Evolutionary conservation across 2,888 invertebrate species (phyloP).

Genomic region (Heteropelma amictum): DNA sequence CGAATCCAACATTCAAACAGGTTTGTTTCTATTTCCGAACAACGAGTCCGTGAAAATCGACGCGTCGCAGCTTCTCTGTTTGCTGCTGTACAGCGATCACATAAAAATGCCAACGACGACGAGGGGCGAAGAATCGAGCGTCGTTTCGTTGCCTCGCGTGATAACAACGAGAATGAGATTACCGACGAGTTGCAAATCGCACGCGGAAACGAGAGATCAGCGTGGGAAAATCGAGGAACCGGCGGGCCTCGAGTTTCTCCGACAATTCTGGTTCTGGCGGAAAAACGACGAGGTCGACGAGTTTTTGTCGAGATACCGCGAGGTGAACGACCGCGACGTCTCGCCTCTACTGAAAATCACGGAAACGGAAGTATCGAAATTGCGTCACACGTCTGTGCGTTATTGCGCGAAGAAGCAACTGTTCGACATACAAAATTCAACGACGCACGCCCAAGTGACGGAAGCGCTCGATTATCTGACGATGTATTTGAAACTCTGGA

Average conservation of each 20-base stretch:
- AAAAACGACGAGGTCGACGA: slow-evolving; percentile 66
- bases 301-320: slow-evolving; percentile 63
- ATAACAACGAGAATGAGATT: slow-evolving; percentile 76
- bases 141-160: slow-evolving; percentile 78
- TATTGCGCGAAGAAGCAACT: slow-evolving; percentile 80
- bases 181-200: slow-evolving; percentile 79
- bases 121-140: slow-evolving; percentile 64
- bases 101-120: slow-evolving; percentile 61
- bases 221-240: slow-evolving; percentile 68
- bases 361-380: slow-evolving; percentile 78
- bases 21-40: slow-evolving; percentile 80
- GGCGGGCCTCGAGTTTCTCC: slow-evolving; percentile 62
- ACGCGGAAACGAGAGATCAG: slow-evolving; percentile 78
- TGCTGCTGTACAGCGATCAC: slow-evolving; percentile 79
- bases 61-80: slow-evolving; percentile 78
- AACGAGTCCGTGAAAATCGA: slow-evolving; percentile 79
- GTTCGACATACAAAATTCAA: slow-evolving; percentile 82
- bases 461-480: slow-evolving; percentile 80
- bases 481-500: slow-evolving; percentile 79
- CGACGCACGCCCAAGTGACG: slow-evolving; percentile 81
- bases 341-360: slow-evolving; percentile 59
- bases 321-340: slow-evolving; percentile 47
- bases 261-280: slow-evolving; percentile 73
- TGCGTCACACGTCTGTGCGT: slow-evolving; percentile 80
- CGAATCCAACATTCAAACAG: slow-evolving; percentile 65